Evolutionary conservation across 2,797 vertebrate species (phyloP).

Genomic region (Poecilia velifera): DNA sequence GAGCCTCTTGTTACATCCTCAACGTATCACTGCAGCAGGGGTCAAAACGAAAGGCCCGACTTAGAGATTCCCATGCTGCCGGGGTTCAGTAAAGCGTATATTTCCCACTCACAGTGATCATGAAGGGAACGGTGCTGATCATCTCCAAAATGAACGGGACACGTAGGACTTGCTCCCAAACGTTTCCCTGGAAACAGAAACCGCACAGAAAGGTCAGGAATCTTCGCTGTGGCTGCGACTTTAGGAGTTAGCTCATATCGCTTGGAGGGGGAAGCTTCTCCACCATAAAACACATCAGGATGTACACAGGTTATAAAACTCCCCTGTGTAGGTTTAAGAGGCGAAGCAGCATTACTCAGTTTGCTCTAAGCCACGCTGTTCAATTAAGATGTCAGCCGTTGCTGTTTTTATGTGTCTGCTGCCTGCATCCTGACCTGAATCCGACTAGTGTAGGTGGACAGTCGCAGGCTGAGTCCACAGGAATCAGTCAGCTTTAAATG

Average conservation of each 20-base stretch:
- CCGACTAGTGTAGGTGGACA: slow-evolving; percentile 68
- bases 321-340: slow-evolving; percentile 24
- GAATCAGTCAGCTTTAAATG: slow-evolving; percentile 77
- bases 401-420: slow-evolving; percentile 58
- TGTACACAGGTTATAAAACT: slow-evolving; percentile 37
- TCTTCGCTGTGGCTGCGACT: slow-evolving; percentile 59
- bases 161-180: slow-evolving; percentile 88
- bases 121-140: slow-evolving; percentile 87
- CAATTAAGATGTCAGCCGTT: slow-evolving; percentile 62
- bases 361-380: slow-evolving; percentile 28
- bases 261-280: slow-evolving; percentile 24
- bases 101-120: slow-evolving; percentile 84
- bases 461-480: slow-evolving; percentile 58
- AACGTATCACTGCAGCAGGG: background rate
- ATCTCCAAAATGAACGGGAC: slow-evolving; percentile 88
- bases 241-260: slow-evolving; percentile 55
- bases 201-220: slow-evolving; percentile 57
- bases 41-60: slow-evolving; percentile 16
- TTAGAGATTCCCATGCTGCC: slow-evolving; percentile 15
- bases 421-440: slow-evolving; percentile 56
- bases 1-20: slow-evolving; percentile 6
- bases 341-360: slow-evolving; percentile 31
- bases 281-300: slow-evolving; percentile 14
- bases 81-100: slow-evolving; percentile 28
- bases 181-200: slow-evolving; percentile 85